Evolutionary conservation across 1,140 invertebrate species (phyloP), one percentile per base, ranked within the genome.

Genomic region (Macrobrachium nipponense): DNA sequence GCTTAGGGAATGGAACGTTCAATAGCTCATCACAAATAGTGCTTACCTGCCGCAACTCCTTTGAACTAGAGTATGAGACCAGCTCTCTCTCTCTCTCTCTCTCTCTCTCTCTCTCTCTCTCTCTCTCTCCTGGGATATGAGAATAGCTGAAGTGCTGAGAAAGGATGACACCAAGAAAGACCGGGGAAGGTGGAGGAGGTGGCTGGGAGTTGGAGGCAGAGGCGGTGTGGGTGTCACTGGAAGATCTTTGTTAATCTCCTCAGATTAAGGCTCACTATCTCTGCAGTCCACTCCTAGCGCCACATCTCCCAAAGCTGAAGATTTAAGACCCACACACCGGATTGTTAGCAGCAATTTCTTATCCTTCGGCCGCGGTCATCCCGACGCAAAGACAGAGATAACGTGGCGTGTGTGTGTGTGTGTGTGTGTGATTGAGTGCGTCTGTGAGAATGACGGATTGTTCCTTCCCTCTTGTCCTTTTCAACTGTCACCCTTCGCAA

Each of bases 211-310:
- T 62, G 72, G 64, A 43, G 72, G 27, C 58, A 68, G 43, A 36
- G 76, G 72, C 36, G 27, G 11, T 17, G n/a, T 51, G 61, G 77
- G 59, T 23, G 64, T 43, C 15, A 17, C 61, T n/a, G 81, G 59
- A 73, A 73, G 36, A 43, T 17, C 27, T n/a, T 59, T 73, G 72
- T 83, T 83, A 83, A 83, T 83, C 73, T 44, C 58, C 20, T 2
- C 23, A 23, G 70, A 84, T 84, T 84, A 84, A 84, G 75, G 76
- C 61, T 36, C 82, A 84, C 82, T 84, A 84, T 84, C 82, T 84
- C 82, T 23, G 12, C 61, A 51, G 82, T 68, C 82, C 82, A 84
- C 82, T 77, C 73, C 80, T 76, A n/a, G 66, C 64, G 51, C 79
- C 58, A 62, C 18, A n/a, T 43, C 15, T 23, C 73, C 73, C 62